These are phyloP conservation scores for Chloebia gouldiae DNA, from an alignment of 2,113 vertebrate species.

Conservation along the genomic window DNA sequence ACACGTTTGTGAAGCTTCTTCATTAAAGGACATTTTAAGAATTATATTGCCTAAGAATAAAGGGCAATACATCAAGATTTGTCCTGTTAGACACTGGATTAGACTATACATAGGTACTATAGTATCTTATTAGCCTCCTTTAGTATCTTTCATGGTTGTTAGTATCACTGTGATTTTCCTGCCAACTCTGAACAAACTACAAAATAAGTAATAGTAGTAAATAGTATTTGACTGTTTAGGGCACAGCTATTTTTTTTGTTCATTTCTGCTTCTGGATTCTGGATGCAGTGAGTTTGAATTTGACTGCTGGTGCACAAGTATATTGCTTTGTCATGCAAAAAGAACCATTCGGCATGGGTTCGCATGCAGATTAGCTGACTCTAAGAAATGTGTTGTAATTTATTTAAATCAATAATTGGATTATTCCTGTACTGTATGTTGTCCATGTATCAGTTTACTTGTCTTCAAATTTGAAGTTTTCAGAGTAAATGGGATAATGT, in stretches of 20 bases:
- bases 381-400: background rate
- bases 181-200: background rate
- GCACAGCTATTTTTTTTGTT: background rate
- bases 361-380: background rate
- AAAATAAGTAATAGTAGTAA: background rate
- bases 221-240: background rate
- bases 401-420: background rate
- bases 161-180: background rate
- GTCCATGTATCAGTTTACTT: slow-evolving; percentile 1
- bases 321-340: background rate
- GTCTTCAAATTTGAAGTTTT: slow-evolving; percentile 40
- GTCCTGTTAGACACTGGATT: background rate
- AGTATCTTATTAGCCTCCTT: background rate
- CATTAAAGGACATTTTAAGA: background rate
- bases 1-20: background rate
- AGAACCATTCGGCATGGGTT: background rate
- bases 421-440: background rate
- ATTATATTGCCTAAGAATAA: background rate
- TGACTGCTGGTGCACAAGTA: accelerated
- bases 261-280: background rate
- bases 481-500: background rate
- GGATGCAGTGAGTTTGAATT: background rate
- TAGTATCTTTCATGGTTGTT: background rate
- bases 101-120: accelerated
- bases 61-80: background rate